phyloP scores from a whole-genome alignment of 2,888 invertebrate species.

The Harpagoxenus sublaevis region DNA sequence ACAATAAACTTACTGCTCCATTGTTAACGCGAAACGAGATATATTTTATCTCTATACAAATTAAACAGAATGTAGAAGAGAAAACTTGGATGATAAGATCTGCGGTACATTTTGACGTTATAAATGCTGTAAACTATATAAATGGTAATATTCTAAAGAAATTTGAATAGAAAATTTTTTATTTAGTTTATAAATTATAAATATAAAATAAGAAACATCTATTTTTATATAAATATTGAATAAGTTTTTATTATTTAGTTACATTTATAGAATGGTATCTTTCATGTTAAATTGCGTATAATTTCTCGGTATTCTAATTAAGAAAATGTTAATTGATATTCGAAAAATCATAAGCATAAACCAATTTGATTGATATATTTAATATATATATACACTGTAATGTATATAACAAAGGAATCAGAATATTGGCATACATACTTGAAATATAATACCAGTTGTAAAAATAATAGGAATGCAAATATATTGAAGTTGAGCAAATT shows the following conservation, averaged over 20 bases:
- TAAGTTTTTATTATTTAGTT: neutral
- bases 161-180: neutral
- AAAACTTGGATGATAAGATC: neutral
- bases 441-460: neutral
- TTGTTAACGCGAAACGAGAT: neutral
- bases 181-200: neutral
- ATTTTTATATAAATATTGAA: neutral
- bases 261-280: neutral
- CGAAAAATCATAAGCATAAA: neutral
- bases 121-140: constrained; percentile 1
- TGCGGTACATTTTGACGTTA: neutral
- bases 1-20: constrained; percentile 2
- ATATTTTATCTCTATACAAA: neutral
- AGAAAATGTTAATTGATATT: neutral
- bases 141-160: neutral
- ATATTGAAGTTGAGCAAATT: neutral
- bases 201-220: neutral
- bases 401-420: neutral
- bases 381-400: neutral
- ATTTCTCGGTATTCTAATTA: neutral
- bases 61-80: neutral
- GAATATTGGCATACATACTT: neutral
- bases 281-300: neutral
- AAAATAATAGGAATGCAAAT: neutral
- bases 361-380: neutral